These are phyloP conservation scores for Gephyroberyx darwinii DNA, from an alignment of 2,797 vertebrate species.

Conservation along the genomic window DNA sequence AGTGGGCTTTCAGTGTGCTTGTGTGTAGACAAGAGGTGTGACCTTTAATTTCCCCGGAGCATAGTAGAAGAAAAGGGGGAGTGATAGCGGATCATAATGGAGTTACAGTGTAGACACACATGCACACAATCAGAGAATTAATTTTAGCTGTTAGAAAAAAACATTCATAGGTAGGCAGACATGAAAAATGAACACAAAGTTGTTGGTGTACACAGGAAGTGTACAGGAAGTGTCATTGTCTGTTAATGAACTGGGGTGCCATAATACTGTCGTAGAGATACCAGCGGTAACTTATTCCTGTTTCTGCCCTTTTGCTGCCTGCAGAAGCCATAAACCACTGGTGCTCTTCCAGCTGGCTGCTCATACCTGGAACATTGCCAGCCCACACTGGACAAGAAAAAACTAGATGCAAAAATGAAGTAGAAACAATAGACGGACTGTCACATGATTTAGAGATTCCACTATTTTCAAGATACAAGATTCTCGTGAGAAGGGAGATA, in stretches of 20 bases:
- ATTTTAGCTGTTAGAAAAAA: neutral
- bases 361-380: conserved; percentile 8
- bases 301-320: conserved; percentile 13
- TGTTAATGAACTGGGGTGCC: neutral
- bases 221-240: neutral
- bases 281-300: conserved; percentile 7
- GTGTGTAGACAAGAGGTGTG: conserved; percentile 20
- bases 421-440: neutral
- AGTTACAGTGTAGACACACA: no score
- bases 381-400: conserved; percentile 2
- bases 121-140: neutral
- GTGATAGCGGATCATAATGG: neutral
- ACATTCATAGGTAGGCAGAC: neutral
- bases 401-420: conserved; percentile 13
- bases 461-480: conserved; percentile 9
- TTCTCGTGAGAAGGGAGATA: conserved; percentile 7
- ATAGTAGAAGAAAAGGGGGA: neutral
- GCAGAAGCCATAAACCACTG: conserved; percentile 21
- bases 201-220: neutral
- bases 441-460: conserved; percentile 31
- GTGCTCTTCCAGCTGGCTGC: neutral
- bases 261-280: no score
- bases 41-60: conserved; percentile 24
- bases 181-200: neutral
- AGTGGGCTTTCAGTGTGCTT: neutral